Percentiles rank a stretch among this genome's conserved stretches.
These are phyloP conservation scores for Campylomormyrus tamandua DNA, from an alignment of 2,113 vertebrate species.

Conservation along the genomic window DNA sequence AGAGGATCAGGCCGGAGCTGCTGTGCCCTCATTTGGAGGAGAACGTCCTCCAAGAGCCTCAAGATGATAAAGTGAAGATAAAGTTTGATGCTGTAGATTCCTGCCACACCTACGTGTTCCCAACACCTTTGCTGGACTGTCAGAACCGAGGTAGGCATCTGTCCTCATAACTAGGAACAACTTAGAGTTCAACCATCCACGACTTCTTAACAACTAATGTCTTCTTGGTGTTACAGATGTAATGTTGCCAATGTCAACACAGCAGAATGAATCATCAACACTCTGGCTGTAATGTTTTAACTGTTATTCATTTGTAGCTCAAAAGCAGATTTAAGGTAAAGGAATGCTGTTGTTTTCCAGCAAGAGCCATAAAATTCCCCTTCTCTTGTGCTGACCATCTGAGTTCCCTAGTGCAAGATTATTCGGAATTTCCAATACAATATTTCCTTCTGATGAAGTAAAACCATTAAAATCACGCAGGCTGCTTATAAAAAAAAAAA, in stretches of 20 bases:
- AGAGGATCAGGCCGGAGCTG: slow-evolving; percentile 64
- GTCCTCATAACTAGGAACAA: neutral
- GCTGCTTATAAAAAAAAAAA: neutral
- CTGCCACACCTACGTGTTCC: slow-evolving; percentile 81
- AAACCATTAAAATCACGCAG: neutral
- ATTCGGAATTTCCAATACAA: neutral
- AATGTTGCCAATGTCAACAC: neutral
- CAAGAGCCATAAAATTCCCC: neutral
- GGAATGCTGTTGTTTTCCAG: neutral
- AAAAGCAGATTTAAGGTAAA: neutral
- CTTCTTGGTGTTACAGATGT: neutral
- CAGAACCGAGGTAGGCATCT: slow-evolving; percentile 75
- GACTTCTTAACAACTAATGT: neutral
- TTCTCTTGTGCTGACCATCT: neutral
- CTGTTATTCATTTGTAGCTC: neutral
- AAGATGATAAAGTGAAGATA: slow-evolving; percentile 24
- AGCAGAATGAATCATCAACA: neutral
- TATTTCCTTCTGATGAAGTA: neutral
- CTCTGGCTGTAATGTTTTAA: neutral
- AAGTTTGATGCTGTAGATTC: slow-evolving; percentile 68
- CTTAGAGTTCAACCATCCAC: neutral
- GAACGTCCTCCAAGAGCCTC: neutral
- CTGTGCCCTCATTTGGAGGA: slow-evolving; percentile 57
- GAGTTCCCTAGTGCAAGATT: neutral
- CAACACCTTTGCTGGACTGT: slow-evolving; percentile 80